Base-by-base conservation (phyloP, 2,113 vertebrate genomes). In the Alaudala cheleensis region DNA sequence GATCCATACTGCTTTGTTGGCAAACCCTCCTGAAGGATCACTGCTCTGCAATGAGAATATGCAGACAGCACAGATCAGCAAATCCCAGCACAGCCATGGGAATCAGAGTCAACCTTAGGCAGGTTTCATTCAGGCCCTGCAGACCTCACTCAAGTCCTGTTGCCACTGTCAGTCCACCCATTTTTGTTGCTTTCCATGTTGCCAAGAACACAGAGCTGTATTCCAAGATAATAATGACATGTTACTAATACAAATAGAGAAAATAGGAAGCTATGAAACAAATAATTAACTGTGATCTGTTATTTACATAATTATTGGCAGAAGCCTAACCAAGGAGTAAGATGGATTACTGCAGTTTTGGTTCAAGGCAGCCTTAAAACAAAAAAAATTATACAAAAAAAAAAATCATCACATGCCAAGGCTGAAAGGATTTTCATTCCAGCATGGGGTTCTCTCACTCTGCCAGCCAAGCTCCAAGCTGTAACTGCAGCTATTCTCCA, bases 381-480 rank as follows among this genome's bases (percentile, higher is more conserved):
- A n/a, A 83, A 37, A 37, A 76, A 64, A 39, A 79, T 6, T 10
- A 7, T 14, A 33, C 14, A 10, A 74, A 37, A 66, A 74, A 37
- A 66, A 62, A 70, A 45, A 47, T 8, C n/a, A 51, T 90, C 96
- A 95, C 88, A 86, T 92, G 96, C 67, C 93, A 95, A 96, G 72
- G 93, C 88, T 95, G 90, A 93, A 92, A 73, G 90, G 95, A 94
- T 97, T 96, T 96, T 88, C 90, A 58, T 96, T 94, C 90, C 93
- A 92, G 64, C 58, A 40, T 74, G 90, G 67, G 71, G 70, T 88
- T 91, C 67, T 45, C 61, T 90, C 54, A 5, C 51, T 72, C 85
- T 62, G 26, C 72, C 81, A 93, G 85, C 93, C 93, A 86, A 88
- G 80, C 88, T 90, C 92, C 80, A 58, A 86, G 82, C 84, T 93